These are phyloP conservation scores for Trilocha varians DNA, from an alignment of 2,888 invertebrate species.

Conservation along the genomic window DNA sequence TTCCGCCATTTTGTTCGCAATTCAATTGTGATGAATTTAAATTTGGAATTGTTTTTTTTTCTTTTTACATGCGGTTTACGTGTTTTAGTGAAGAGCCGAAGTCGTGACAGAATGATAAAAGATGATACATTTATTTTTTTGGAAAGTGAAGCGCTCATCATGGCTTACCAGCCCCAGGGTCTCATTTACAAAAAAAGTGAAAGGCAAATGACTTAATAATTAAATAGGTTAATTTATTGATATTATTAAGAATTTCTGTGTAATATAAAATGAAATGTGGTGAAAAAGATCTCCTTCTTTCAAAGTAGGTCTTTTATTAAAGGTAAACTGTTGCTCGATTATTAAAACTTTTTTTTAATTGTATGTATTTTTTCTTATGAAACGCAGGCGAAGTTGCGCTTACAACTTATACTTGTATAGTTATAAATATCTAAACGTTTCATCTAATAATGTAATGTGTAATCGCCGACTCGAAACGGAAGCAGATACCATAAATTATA, in stretches of 20 bases:
- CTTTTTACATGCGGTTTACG: conserved; percentile 1
- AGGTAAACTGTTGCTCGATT: too few species aligned
- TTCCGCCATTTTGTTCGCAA: background rate
- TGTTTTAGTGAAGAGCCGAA: conserved; percentile 3
- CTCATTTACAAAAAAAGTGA: background rate
- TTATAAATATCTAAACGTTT: conserved; percentile 3
- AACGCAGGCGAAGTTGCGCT: too few species aligned
- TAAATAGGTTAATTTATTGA: too few species aligned
- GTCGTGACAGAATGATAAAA: conserved; percentile 6
- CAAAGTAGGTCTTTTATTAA: too few species aligned
- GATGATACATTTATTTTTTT: conserved; percentile 1
- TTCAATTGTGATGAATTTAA: background rate
- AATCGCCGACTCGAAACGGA: conserved; percentile 21
- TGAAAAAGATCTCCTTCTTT: too few species aligned
- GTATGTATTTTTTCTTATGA: too few species aligned
- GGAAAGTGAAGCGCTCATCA: conserved; percentile 6
- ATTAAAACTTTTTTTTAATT: too few species aligned
- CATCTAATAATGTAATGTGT: conserved; percentile 4
- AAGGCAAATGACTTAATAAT: background rate
- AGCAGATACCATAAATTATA: conserved; percentile 18
- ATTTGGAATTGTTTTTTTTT: background rate
- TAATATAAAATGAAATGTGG: too few species aligned
- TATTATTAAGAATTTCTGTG: too few species aligned
- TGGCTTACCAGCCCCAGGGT: background rate
- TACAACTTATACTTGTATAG: too few species aligned